These are phyloP conservation scores for Enteromius fasciolatus DNA, from an alignment of 2,797 vertebrate genomes.

Conservation along the genomic window DNA sequence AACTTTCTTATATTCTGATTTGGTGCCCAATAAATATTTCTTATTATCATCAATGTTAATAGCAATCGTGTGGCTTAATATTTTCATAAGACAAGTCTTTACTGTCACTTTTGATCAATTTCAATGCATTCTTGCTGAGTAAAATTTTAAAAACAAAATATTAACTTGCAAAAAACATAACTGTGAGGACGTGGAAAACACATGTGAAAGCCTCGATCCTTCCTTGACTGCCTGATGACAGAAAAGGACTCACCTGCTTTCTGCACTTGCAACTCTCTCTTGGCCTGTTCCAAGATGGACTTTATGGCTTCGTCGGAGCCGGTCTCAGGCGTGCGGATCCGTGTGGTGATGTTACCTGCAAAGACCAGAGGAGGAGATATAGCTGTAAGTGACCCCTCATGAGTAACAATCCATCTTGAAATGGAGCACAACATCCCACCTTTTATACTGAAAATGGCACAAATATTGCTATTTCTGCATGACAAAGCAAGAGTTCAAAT, in stretches of 20 bases:
- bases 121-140: slow-evolving; percentile 3
- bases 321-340: slow-evolving; percentile 86
- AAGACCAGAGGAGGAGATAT: slow-evolving; percentile 54
- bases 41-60: neutral
- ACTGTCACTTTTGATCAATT: slow-evolving; percentile 3
- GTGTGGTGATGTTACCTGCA: slow-evolving; percentile 88
- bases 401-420: neutral
- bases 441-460: neutral
- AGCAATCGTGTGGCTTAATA: neutral
- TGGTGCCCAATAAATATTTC: neutral
- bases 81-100: neutral
- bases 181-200: slow-evolving; percentile 7
- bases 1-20: neutral
- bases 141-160: neutral
- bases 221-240: slow-evolving; percentile 11
- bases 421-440: neutral
- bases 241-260: slow-evolving; percentile 80
- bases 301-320: slow-evolving; percentile 92
- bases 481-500: neutral
- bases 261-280: slow-evolving; percentile 90
- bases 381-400: neutral
- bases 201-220: neutral
- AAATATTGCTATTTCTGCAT: neutral
- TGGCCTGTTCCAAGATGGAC: slow-evolving; percentile 91
- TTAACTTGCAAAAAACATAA: neutral